phyloP scores from a whole-genome alignment of 2,888 invertebrate genomes.

The Nomada goodeniana region DNA sequence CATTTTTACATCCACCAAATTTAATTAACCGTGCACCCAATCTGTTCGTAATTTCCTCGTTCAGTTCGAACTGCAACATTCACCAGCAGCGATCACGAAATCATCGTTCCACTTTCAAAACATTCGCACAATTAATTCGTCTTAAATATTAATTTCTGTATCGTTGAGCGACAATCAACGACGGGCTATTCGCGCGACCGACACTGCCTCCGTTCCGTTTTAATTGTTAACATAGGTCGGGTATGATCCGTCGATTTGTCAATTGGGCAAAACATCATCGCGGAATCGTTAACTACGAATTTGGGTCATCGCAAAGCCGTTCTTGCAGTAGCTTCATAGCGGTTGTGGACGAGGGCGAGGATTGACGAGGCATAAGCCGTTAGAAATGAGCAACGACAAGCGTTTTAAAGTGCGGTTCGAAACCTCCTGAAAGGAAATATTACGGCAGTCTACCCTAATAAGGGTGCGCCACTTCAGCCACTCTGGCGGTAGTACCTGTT shows the following conservation, averaged over 20 bases:
- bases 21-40: no score
- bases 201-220: slow-evolving; percentile 18
- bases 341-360: slow-evolving; percentile 55
- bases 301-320: slow-evolving; percentile 73
- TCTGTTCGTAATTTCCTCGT: neutral
- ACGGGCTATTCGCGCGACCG: neutral
- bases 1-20: no score
- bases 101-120: neutral
- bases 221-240: slow-evolving; percentile 41
- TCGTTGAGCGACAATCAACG: slow-evolving; percentile 32
- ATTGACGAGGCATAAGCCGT: slow-evolving; percentile 69
- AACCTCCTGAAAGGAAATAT: slow-evolving; percentile 69
- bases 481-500: slow-evolving; percentile 66
- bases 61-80: neutral
- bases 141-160: slow-evolving; percentile 31
- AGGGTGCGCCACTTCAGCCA: slow-evolving; percentile 58
- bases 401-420: slow-evolving; percentile 70
- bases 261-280: slow-evolving; percentile 67
- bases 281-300: slow-evolving; percentile 74
- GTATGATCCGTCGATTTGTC: slow-evolving; percentile 63
- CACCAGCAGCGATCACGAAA: neutral
- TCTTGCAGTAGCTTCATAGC: slow-evolving; percentile 47
- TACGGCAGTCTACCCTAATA: slow-evolving; percentile 68
- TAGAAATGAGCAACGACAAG: slow-evolving; percentile 74
- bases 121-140: neutral